Percentiles rank a stretch among this genome's conserved stretches.
These are phyloP conservation scores for Mormyrus iriodes DNA, from an alignment of 2,113 vertebrate genomes.

Conservation along the genomic window DNA sequence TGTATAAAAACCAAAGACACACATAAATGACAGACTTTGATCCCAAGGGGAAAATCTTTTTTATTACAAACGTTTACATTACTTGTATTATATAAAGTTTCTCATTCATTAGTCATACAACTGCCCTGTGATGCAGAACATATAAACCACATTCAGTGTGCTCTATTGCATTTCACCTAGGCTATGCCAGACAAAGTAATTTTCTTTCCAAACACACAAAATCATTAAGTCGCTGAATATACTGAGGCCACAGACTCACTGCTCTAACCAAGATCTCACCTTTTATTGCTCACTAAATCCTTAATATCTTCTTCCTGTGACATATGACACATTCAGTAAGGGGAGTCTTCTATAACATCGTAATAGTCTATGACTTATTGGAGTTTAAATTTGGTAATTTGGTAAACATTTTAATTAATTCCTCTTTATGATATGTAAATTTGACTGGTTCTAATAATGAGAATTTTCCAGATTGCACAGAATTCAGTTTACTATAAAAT, in stretches of 20 bases:
- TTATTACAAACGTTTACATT: constrained; percentile 24
- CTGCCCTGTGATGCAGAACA: neutral
- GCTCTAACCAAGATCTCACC: neutral
- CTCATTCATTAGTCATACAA: neutral
- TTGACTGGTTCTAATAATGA: neutral
- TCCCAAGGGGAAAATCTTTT: constrained; percentile 7
- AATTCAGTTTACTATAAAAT: neutral
- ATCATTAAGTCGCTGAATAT: neutral
- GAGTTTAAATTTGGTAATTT: neutral
- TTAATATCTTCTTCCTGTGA: neutral
- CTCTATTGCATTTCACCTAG: neutral
- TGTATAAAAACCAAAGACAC: neutral
- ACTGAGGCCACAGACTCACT: neutral
- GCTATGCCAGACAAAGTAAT: neutral
- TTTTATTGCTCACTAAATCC: neutral
- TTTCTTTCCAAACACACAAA: neutral
- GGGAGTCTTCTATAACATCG: neutral
- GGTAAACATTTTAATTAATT: neutral
- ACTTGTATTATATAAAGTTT: constrained; percentile 16
- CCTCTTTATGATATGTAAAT: neutral
- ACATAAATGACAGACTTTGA: neutral
- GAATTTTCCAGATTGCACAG: neutral
- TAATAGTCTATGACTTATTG: neutral
- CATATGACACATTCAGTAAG: neutral
- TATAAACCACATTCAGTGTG: neutral